Percentiles rank a stretch among this genome's conserved stretches.
Evolutionary conservation across 2,888 invertebrate species (phyloP).

Genomic region (Netelia melanura): DNA sequence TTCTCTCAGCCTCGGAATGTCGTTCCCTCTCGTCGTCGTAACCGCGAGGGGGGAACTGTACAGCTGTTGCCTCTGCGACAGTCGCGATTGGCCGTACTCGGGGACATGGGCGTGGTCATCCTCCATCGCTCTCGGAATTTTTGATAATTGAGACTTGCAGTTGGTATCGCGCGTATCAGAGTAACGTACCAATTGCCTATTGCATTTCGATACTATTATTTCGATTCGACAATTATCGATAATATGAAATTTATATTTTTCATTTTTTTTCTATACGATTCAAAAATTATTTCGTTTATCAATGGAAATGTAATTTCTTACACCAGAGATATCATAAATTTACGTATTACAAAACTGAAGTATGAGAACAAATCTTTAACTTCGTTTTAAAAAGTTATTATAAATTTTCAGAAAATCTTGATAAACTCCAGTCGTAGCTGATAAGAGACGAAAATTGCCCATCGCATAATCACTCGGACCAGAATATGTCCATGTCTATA

Average conservation of each 20-base stretch:
- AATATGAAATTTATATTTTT: neutral
- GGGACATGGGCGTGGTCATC: conserved; percentile 84
- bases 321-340: too few species aligned
- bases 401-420: too few species aligned
- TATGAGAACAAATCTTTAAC: too few species aligned
- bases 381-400: too few species aligned
- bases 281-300: neutral
- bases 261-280: neutral
- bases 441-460: too few species aligned
- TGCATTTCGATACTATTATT: neutral
- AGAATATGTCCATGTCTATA: too few species aligned
- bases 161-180: conserved; percentile 11
- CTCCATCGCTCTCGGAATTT: conserved; percentile 80
- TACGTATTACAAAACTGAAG: too few species aligned
- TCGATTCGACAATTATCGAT: conserved; percentile 3
- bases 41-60: conserved; percentile 63
- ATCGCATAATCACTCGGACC: too few species aligned
- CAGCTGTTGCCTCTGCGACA: conserved; percentile 76
- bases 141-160: conserved; percentile 76
- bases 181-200: conserved; percentile 12
- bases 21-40: conserved; percentile 74
- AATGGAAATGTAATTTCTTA: too few species aligned
- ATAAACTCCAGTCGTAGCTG: too few species aligned
- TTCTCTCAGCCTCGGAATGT: conserved; percentile 77
- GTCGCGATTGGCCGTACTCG: conserved; percentile 79